A percentile compares a stretch with the other conserved stretches of the same genome.
Evolutionary conservation across 2,888 invertebrate species (phyloP).

Genomic region (Eucriotettix oculatus): DNA sequence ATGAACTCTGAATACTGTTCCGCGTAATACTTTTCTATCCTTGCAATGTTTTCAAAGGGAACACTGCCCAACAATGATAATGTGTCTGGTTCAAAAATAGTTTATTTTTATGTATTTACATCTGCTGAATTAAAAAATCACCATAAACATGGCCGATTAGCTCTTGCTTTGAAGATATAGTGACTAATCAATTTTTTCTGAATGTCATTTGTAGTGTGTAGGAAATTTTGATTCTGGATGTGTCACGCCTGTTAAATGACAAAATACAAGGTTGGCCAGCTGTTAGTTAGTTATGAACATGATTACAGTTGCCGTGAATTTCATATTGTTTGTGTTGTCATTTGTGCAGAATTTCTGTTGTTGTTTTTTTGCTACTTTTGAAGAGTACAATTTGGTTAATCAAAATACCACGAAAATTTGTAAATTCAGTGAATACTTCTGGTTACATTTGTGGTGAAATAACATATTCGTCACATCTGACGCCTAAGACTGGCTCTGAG

Average conservation of each 20-base stretch:
- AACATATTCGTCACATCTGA: not conserved
- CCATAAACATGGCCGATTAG: no score
- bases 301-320: not conserved
- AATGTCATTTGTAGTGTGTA: no score
- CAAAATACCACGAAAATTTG: not conserved
- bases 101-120: no score
- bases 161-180: no score
- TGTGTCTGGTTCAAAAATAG: no score
- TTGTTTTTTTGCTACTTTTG: not conserved
- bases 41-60: no score
- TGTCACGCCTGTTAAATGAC: not conserved
- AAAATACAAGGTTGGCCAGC: not conserved
- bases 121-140: no score
- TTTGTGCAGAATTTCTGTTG: not conserved
- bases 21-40: no score
- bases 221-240: not conserved
- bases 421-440: not conserved
- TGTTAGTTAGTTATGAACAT: not conserved
- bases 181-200: no score
- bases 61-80: no score
- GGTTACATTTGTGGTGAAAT: conserved; percentile 1
- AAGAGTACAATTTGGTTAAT: not conserved
- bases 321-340: not conserved
- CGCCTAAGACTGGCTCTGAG: not conserved
- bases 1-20: no score